phyloP scores from a whole-genome alignment of 2,113 vertebrate species.

The Syngnathoides biaculeatus region DNA sequence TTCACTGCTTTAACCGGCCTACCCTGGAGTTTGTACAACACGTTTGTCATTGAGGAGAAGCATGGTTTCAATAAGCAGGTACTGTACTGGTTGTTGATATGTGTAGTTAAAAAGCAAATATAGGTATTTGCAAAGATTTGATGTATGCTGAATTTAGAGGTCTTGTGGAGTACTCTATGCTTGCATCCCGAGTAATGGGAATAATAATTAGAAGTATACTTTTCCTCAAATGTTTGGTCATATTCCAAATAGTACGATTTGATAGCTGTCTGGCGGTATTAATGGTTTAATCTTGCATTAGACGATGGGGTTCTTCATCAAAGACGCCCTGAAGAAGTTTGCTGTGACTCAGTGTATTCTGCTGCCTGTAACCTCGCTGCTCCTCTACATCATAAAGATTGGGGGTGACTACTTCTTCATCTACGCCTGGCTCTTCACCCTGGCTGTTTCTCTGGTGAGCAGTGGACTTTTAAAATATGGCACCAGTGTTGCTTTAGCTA shows the following conservation, averaged over 20 bases:
- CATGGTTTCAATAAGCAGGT: constrained; percentile 99
- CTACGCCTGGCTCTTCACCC: constrained; percentile 96
- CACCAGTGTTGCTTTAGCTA: not conserved
- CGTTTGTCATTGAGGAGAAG: constrained; percentile 96
- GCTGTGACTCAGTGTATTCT: constrained; percentile 95
- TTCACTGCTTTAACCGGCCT: constrained; percentile 93
- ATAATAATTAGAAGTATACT: not conserved
- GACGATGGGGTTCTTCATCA: constrained; percentile 94
- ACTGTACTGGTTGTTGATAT: constrained; percentile 24
- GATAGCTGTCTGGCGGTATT: not conserved
- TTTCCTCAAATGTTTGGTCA: not conserved
- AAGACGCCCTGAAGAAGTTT: constrained; percentile 96
- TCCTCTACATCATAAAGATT: constrained; percentile 98
- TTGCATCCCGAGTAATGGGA: not conserved
- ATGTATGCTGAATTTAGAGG: too few species aligned
- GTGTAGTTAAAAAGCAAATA: too few species aligned
- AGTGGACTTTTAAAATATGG: not conserved
- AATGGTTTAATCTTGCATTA: constrained; percentile 48
- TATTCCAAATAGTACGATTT: not conserved
- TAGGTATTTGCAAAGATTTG: too few species aligned
- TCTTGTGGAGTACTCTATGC: not conserved
- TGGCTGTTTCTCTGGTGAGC: constrained; percentile 93
- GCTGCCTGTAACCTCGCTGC: constrained; percentile 90
- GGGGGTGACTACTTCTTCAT: constrained; percentile 99
- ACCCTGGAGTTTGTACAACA: constrained; percentile 96